Evolutionary conservation across 2,797 vertebrate species (phyloP).

Genomic region (Channa striata): DNA sequence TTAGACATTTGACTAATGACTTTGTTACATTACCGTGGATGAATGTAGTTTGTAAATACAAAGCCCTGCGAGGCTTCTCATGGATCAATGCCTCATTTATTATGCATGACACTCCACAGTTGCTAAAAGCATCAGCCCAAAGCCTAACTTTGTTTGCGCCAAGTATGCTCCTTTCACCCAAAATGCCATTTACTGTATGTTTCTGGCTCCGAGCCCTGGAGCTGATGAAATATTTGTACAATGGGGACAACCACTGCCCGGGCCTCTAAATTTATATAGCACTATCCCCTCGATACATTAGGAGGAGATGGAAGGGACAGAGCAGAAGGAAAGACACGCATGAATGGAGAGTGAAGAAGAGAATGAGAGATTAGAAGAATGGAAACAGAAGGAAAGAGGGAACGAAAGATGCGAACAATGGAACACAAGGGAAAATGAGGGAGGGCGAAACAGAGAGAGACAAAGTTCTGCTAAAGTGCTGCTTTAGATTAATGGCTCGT

Average conservation of each 20-base stretch:
- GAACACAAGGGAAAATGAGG: slow-evolving; percentile 20
- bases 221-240: slow-evolving; percentile 27
- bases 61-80: not conserved
- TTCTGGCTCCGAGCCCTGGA: slow-evolving; percentile 21
- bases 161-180: slow-evolving; percentile 12
- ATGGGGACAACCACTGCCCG: slow-evolving; percentile 19
- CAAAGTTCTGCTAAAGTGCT: slow-evolving; percentile 52
- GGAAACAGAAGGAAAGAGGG: not conserved
- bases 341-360: slow-evolving; percentile 5
- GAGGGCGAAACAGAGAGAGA: slow-evolving; percentile 17
- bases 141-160: slow-evolving; percentile 5
- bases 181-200: slow-evolving; percentile 18
- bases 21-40: too few species aligned
- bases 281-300: slow-evolving; percentile 13
- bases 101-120: not conserved
- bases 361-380: slow-evolving; percentile 8
- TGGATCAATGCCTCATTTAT: not conserved
- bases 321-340: slow-evolving; percentile 5
- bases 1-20: too few species aligned
- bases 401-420: slow-evolving; percentile 19
- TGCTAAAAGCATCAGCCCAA: not conserved
- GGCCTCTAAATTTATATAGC: slow-evolving; percentile 30
- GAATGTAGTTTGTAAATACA: not conserved
- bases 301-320: not conserved
- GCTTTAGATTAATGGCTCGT: slow-evolving; percentile 61